Evolutionary conservation across 1,140 invertebrate species (phyloP).

Genomic region (Euschistus heros): DNA sequence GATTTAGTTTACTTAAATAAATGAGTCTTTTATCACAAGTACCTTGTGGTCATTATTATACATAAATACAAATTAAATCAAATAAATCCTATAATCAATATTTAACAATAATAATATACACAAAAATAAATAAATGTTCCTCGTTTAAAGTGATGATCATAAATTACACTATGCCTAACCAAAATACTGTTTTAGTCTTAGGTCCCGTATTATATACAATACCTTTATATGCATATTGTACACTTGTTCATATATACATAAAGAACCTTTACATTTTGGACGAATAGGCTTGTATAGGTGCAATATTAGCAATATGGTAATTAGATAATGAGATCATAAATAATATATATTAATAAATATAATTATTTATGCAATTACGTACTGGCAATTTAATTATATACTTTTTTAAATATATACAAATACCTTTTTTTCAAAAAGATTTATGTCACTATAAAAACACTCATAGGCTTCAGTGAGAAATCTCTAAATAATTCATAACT

Average conservation of each 20-base stretch:
- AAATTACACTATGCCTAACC: constrained; percentile 13
- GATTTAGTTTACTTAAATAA: constrained; percentile 16
- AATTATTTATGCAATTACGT: constrained; percentile 10
- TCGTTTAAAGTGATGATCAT: constrained; percentile 1
- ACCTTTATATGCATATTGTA: constrained; percentile 3
- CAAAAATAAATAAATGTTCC: constrained; percentile 15
- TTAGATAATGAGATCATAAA: constrained; percentile 16
- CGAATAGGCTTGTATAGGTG: constrained; percentile 11
- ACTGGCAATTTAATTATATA: constrained; percentile 5
- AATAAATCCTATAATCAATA: constrained; percentile 16
- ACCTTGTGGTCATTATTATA: constrained; percentile 9
- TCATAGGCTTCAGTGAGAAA: not conserved
- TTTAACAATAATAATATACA: constrained; percentile 21
- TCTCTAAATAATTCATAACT: not conserved
- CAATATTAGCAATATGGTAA: constrained; percentile 2
- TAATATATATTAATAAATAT: constrained; percentile 16
- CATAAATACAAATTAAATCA: constrained; percentile 13
- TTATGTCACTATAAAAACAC: constrained; percentile 3
- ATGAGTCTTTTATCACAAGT: constrained; percentile 22
- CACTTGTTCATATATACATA: constrained; percentile 8
- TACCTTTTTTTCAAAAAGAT: not conserved
- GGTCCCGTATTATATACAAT: constrained; percentile 25
- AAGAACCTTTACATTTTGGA: constrained; percentile 6
- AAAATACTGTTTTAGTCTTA: constrained; percentile 22
- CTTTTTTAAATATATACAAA: not conserved